phyloP scores from a whole-genome alignment of 2,888 invertebrate species.

The Andrena haemorrhoa region DNA sequence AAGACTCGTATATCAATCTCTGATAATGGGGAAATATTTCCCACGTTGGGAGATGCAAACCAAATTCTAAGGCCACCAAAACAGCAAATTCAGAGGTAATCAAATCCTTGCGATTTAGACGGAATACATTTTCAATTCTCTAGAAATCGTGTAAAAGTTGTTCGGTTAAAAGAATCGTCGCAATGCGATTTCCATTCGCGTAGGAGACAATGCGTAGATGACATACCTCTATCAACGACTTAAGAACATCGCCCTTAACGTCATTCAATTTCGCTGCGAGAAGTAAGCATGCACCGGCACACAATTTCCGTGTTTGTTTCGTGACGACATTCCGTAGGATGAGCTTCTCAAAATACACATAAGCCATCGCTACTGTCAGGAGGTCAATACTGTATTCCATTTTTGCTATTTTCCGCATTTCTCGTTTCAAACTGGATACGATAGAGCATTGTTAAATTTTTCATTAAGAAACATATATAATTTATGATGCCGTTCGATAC shows the following conservation, averaged over 20 bases:
- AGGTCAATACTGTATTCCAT: constrained; percentile 93
- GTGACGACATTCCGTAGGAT: constrained; percentile 96
- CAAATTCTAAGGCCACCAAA: constrained; percentile 97
- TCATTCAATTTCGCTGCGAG: constrained; percentile 99
- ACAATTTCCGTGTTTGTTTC: constrained; percentile 97
- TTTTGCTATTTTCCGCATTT: constrained; percentile 97
- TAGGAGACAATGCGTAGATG: constrained; percentile 17
- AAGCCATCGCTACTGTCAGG: constrained; percentile 97
- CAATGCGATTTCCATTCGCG: not conserved
- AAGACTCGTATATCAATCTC: constrained; percentile 96
- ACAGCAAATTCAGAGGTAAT: constrained; percentile 97
- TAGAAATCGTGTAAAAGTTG: constrained; percentile 83
- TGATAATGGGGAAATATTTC: constrained; percentile 98
- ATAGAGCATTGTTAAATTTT: constrained; percentile 18
- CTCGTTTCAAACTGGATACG: constrained; percentile 93
- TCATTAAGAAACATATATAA: not conserved
- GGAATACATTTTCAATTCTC: constrained; percentile 96
- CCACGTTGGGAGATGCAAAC: constrained; percentile 95
- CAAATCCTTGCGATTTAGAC: constrained; percentile 95
- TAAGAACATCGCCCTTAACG: constrained; percentile 95
- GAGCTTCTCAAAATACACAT: constrained; percentile 99
- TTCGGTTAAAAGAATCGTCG: constrained; percentile 20
- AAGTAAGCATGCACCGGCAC: constrained; percentile 97
- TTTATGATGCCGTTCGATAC: constrained; percentile 26
- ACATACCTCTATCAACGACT: constrained; percentile 93